Conservation (phyloP, 1,140 invertebrate genomes). For the Heliconius congener region DNA sequence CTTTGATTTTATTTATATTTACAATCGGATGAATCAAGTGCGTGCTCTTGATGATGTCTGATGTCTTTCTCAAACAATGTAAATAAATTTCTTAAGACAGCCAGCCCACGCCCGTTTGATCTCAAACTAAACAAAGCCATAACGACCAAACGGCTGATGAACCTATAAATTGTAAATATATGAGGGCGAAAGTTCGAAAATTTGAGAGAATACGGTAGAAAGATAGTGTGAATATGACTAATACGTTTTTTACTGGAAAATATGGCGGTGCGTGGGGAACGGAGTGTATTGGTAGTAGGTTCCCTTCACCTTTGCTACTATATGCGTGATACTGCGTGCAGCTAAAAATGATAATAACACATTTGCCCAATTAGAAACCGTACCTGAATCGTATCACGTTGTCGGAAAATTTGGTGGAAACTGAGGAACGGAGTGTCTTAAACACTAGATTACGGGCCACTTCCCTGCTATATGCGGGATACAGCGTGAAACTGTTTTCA, state of each 20-base stretch:
- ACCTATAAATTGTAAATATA: neutral
- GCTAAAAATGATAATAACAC: too few species aligned
- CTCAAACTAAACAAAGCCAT: neutral
- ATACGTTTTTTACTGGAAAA: too few species aligned
- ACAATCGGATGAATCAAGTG: neutral
- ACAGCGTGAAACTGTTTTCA: neutral
- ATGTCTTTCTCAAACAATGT: neutral
- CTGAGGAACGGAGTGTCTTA: neutral
- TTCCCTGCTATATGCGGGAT: neutral
- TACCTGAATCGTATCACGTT: too few species aligned
- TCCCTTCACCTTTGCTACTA: too few species aligned
- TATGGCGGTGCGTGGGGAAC: neutral
- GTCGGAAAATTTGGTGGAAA: too few species aligned
- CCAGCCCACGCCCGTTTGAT: neutral
- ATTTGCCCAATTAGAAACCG: too few species aligned
- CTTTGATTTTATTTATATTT: neutral
- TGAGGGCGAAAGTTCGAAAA: neutral
- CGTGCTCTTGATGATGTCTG: neutral
- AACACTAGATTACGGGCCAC: neutral
- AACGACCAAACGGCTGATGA: neutral
- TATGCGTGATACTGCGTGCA: too few species aligned
- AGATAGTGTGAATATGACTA: too few species aligned
- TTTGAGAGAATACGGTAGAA: neutral
- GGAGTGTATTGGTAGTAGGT: neutral
- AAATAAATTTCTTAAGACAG: neutral